Conservation (phyloP, 2,888 invertebrate species). For the Dilophus febrilis region DNA sequence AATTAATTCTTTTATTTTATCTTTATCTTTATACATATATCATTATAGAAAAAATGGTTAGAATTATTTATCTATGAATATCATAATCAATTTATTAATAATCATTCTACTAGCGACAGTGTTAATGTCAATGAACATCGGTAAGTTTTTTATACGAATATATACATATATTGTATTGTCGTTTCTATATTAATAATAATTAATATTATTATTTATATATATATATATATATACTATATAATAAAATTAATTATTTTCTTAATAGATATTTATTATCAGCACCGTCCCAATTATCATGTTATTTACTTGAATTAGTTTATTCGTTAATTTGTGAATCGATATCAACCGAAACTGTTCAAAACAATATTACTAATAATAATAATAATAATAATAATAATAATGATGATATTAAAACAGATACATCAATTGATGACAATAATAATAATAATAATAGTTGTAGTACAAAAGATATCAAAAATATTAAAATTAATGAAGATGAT, state of each 20-base stretch:
- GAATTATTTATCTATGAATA: conserved; percentile 23
- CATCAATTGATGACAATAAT: background rate
- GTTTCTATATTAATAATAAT: too few species aligned
- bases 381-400: background rate
- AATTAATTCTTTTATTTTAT: too few species aligned
- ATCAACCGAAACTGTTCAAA: background rate
- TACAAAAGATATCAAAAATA: background rate
- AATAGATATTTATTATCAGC: conserved; percentile 23
- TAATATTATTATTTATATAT: too few species aligned
- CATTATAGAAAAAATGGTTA: conserved; percentile 21
- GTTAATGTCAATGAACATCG: background rate
- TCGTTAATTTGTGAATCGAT: conserved; percentile 22
- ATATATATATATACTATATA: too few species aligned
- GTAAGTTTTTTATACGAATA: too few species aligned
- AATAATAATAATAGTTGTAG: too few species aligned
- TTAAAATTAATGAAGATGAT: background rate
- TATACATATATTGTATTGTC: too few species aligned
- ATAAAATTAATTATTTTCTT: conserved; percentile 2
- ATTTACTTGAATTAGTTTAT: conserved; percentile 24
- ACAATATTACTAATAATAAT: background rate
- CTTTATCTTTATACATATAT: too few species aligned
- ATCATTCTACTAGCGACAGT: background rate
- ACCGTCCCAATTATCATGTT: conserved; percentile 25
- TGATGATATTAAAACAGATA: background rate
- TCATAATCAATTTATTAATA: conserved; percentile 10